These are phyloP conservation scores for Euglossa dilemma DNA, from an alignment of 1,140 invertebrate genomes.

Conservation along the genomic window DNA sequence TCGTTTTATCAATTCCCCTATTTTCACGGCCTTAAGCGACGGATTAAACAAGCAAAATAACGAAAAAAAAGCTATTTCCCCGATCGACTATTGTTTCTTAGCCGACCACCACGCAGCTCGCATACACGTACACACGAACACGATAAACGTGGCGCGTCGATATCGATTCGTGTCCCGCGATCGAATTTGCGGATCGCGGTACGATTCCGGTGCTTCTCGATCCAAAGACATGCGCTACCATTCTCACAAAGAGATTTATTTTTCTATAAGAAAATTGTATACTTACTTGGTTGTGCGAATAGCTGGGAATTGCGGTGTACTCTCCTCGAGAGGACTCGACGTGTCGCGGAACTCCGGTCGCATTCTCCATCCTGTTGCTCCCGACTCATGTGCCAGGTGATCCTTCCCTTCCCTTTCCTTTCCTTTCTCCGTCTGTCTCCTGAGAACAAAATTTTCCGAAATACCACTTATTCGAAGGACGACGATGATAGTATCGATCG, in stretches of 20 bases:
- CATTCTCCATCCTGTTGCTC: neutral
- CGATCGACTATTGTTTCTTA: conserved; percentile 16
- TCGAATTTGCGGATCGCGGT: conserved; percentile 19
- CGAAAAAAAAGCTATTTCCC: conserved; percentile 2
- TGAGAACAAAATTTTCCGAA: neutral
- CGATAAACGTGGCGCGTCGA: conserved; percentile 6
- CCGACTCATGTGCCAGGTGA: neutral
- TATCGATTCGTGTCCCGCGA: conserved; percentile 24
- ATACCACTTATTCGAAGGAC: neutral
- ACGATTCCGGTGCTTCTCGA: conserved; percentile 33
- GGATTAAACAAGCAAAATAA: neutral
- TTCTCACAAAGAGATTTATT: conserved; percentile 77
- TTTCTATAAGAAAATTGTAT: conserved; percentile 77
- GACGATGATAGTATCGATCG: too few species aligned
- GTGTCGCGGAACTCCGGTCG: neutral
- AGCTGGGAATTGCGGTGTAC: conserved; percentile 47
- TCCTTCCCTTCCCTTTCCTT: neutral
- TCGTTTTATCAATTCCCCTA: neutral
- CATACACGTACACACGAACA: neutral
- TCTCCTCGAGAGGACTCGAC: conserved; percentile 35
- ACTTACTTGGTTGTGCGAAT: conserved; percentile 77
- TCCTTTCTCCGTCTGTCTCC: neutral
- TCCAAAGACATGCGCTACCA: conserved; percentile 51
- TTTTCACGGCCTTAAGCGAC: conserved; percentile 3
- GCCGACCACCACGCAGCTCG: neutral